These are phyloP conservation scores for Terebella lapidaria DNA, from an alignment of 2,888 invertebrate genomes.

Conservation along the genomic window DNA sequence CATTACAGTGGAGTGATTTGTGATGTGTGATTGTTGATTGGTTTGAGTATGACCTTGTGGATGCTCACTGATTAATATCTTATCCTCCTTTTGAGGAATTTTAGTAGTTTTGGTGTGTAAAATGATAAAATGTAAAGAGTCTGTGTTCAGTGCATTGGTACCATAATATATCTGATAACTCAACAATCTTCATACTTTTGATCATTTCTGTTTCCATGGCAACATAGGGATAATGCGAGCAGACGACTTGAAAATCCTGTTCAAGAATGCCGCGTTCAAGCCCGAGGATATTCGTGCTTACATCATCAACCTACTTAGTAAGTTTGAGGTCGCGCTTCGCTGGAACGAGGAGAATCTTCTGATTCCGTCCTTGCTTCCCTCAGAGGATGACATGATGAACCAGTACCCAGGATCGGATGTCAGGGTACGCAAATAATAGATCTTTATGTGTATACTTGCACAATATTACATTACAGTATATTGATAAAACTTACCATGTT, in stretches of 20 bases:
- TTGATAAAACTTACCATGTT: too few species aligned
- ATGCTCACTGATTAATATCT: neutral
- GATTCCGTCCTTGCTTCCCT: conserved; percentile 87
- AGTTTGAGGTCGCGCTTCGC: conserved; percentile 93
- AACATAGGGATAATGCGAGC: conserved; percentile 80
- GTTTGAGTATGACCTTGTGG: neutral
- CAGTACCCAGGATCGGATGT: conserved; percentile 16
- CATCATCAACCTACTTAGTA: conserved; percentile 84
- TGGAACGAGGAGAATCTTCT: conserved; percentile 88
- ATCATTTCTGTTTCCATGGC: too few species aligned
- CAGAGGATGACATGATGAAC: conserved; percentile 53
- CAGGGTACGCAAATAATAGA: conserved; percentile 13
- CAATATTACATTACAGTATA: too few species aligned
- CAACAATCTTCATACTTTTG: too few species aligned
- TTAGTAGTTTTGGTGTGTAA: neutral
- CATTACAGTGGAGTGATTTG: conserved; percentile 7
- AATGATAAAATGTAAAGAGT: too few species aligned
- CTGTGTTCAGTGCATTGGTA: too few species aligned
- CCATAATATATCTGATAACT: too few species aligned
- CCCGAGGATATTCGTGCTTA: conserved; percentile 66
- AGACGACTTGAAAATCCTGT: conserved; percentile 84
- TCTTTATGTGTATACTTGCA: too few species aligned
- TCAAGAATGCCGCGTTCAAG: conserved; percentile 74
- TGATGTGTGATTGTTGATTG: neutral
- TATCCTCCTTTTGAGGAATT: neutral